Evolutionary conservation across 1,140 invertebrate genomes (phyloP), one percentile per base, ranked within the genome.

Genomic region (Drosophila pseudoananassae): DNA sequence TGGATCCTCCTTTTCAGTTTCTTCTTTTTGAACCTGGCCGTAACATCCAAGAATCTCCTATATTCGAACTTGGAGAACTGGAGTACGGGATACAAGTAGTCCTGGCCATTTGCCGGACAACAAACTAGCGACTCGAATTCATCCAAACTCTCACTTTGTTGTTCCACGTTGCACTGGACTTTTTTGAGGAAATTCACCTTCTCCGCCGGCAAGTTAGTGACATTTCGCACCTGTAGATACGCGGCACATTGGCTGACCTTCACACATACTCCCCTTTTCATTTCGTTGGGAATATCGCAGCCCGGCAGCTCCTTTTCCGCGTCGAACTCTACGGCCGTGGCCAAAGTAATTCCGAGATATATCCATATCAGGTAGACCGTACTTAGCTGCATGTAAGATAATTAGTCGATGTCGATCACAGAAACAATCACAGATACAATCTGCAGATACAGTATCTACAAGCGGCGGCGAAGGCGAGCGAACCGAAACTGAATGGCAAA

Each of bases 161-260:
- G 38, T 23, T 73, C 73, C 20, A 58, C 27, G 8, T 80, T 77
- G 43, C 90, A 91, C 20, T 91, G 90, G 8, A 91, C 90, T 53
- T 91, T 90, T 66, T 91, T 90, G 10, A 91, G 60, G 46, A 91
- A 91, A 40, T 91, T 91, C 40, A 91, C 81, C 49, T 89, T 89
- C 47, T 91, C 90, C 7, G 90, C 66, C 17, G 84, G 78, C 46
- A 91, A 45, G 40, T 91, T 90, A 20, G 76, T 69, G 17, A 57
- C 71, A 71, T 90, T 91, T 36, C 89, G 79, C 58, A 90, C 88
- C 43, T 78, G 74, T 0, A 91, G 50, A 57, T 91, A 91, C 6
- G 90, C 88, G n/a, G 69, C 56, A 43, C 90, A 91, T 9, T 76
- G 43, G 46, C 75, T 66, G 9, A 91, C 82, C 52, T 73, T 57